These are phyloP conservation scores for Macrosteles quadrilineatus DNA, from an alignment of 1,140 invertebrate genomes.

Conservation along the genomic window DNA sequence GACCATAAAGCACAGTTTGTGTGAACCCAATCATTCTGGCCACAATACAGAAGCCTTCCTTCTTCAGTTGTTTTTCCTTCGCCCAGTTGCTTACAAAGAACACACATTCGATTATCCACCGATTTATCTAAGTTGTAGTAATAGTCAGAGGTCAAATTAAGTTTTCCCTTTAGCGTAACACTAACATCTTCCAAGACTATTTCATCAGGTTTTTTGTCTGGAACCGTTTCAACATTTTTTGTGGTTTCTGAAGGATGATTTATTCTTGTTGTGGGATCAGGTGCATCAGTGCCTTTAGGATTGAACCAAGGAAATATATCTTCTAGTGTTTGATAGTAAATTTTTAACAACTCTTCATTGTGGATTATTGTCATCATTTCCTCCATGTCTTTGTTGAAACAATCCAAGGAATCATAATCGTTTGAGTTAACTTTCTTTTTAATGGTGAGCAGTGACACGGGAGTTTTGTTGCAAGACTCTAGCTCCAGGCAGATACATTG, in stretches of 20 bases:
- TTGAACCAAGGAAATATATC: conserved; percentile 85
- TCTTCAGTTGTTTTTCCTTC: conserved; percentile 75
- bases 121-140: conserved; percentile 48
- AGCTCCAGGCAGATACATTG: conserved; percentile 51
- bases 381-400: conserved; percentile 80
- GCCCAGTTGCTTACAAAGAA: conserved; percentile 79
- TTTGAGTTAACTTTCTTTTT: conserved; percentile 67
- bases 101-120: conserved; percentile 76
- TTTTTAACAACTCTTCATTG: conserved; percentile 64
- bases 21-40: conserved; percentile 95
- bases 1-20: conserved; percentile 96
- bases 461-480: conserved; percentile 51
- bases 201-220: conserved; percentile 8
- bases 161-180: conserved; percentile 22
- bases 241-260: neutral
- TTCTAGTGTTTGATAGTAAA: conserved; percentile 71
- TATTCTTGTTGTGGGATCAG: conserved; percentile 15
- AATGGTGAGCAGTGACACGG: conserved; percentile 54
- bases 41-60: conserved; percentile 84
- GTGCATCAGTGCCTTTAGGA: conserved; percentile 34
- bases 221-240: conserved; percentile 12
- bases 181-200: conserved; percentile 14
- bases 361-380: conserved; percentile 66
- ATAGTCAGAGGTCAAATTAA: conserved; percentile 36
- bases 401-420: conserved; percentile 72